phyloP scores from a whole-genome alignment of 2,113 vertebrate genomes.

The Colius striatus region DNA sequence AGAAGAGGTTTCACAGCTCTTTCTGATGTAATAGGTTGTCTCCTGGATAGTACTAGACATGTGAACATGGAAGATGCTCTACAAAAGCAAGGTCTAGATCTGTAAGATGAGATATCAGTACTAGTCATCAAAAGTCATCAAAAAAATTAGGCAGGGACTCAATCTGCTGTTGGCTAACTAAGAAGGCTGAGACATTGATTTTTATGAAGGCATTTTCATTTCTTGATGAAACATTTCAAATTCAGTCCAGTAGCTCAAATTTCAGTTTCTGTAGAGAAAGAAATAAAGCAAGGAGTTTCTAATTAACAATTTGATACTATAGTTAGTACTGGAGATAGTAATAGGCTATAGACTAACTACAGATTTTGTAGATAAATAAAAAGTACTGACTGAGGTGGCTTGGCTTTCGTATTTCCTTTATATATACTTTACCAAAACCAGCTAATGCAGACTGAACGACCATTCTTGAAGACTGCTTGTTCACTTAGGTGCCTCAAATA shows the following conservation, averaged over 20 bases:
- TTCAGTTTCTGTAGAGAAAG: neutral
- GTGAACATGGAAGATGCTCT: neutral
- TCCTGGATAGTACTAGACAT: neutral
- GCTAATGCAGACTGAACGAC: neutral
- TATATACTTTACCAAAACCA: neutral
- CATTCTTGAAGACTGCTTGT: neutral
- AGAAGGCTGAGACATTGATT: neutral
- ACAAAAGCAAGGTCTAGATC: neutral
- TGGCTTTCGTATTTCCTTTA: neutral
- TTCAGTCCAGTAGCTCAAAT: neutral
- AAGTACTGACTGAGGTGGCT: neutral
- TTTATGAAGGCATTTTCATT: neutral
- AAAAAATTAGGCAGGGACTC: neutral
- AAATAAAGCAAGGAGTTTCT: neutral
- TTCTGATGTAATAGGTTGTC: neutral
- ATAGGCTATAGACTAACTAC: neutral
- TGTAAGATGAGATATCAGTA: accelerated
- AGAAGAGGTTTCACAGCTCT: neutral
- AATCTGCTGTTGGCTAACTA: neutral
- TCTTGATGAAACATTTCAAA: neutral
- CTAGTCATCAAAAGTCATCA: neutral
- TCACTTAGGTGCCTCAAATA: neutral
- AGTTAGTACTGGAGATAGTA: neutral
- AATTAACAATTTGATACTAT: neutral
- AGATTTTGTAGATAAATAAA: neutral